Evolutionary conservation across 2,888 invertebrate genomes (phyloP), one percentile per base, ranked within the genome.

Genomic region (Apamea sordens): DNA sequence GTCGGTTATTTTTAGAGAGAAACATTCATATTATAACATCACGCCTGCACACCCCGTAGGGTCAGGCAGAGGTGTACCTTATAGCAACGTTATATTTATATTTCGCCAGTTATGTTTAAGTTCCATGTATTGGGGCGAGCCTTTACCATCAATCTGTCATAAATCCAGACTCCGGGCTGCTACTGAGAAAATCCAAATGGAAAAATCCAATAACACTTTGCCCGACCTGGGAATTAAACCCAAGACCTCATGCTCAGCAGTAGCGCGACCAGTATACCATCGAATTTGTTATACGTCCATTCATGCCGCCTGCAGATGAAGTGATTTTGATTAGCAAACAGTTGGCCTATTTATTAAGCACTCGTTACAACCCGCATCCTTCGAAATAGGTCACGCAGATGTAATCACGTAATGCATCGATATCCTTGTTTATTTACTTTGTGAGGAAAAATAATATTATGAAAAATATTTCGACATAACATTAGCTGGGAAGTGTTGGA

Each of bases 321-420:
- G 79, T 79, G 83, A 73, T 79, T 84, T 79, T 80, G 82, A 84
- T 86, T 72, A 82, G 70, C 77, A 63, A 53, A 70, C 85, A 73
- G 80, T 73, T 86, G 88, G 79, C 82, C 89, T 86, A 86, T 84
- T 88, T 86, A 56, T 69, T 69, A 68, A 59, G 76, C 21, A 74
- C 67, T 74, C 67, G 68, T 79, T 80, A 64, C 67, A 79, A 63
- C 73, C 82, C 79, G 76, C 68, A 84, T 76, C 78, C 68, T 77
- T 74, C 65, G 73, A 89, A 84, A 88, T 89, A 80, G 88, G 86
- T 81, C 88, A 85, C 79, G 79, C 82, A 64, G 28, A 80, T 75
- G 64, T 78, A 76, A 82, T 81, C 59, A 82, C 79, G 73, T 79
- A 65, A 86, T 88, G 80, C 79, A 86, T 87, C 80, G 86, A 88